A percentile compares a stretch with the other conserved stretches of the same genome.
Evolutionary conservation across 2,113 vertebrate genomes (phyloP).

Genomic region (Eudyptes chrysolophus): DNA sequence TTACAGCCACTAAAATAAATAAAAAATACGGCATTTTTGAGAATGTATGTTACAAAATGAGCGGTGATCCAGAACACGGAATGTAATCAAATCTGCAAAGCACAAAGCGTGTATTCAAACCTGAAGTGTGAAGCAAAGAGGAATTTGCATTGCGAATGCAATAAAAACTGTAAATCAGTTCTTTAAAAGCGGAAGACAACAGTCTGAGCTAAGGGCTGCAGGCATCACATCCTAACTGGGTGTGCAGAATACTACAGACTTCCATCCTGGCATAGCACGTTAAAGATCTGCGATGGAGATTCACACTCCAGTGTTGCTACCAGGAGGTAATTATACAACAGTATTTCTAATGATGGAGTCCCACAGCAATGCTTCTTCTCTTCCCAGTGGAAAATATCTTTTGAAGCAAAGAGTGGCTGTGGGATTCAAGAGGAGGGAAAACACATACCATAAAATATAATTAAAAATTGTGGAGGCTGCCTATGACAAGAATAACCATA

Average conservation of each 20-base stretch:
- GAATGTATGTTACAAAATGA: background rate
- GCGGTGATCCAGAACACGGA: background rate
- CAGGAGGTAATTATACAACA: slow-evolving; percentile 73
- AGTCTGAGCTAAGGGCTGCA: background rate
- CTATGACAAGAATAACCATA: slow-evolving; percentile 88
- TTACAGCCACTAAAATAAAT: background rate
- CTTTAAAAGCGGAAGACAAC: slow-evolving; percentile 27
- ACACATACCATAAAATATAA: slow-evolving; percentile 87
- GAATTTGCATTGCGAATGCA: slow-evolving; percentile 38
- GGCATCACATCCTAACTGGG: background rate
- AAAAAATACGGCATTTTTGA: slow-evolving; percentile 1
- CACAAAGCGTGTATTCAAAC: slow-evolving; percentile 21
- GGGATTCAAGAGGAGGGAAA: slow-evolving; percentile 81
- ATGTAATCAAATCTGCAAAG: slow-evolving; percentile 29
- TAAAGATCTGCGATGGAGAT: slow-evolving; percentile 51
- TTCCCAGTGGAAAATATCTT: slow-evolving; percentile 77
- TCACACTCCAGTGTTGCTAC: slow-evolving; percentile 66
- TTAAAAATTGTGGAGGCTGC: slow-evolving; percentile 88
- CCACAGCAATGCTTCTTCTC: slow-evolving; percentile 66
- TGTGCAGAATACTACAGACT: slow-evolving; percentile 33
- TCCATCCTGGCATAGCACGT: slow-evolving; percentile 38
- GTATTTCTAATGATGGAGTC: slow-evolving; percentile 70
- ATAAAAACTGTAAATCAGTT: slow-evolving; percentile 30
- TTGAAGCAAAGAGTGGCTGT: slow-evolving; percentile 76
- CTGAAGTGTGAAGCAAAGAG: slow-evolving; percentile 10